Evolutionary conservation across 92 coral and sea anemone genomes (phyloP).

Genomic region (Bergia puertoricense): DNA sequence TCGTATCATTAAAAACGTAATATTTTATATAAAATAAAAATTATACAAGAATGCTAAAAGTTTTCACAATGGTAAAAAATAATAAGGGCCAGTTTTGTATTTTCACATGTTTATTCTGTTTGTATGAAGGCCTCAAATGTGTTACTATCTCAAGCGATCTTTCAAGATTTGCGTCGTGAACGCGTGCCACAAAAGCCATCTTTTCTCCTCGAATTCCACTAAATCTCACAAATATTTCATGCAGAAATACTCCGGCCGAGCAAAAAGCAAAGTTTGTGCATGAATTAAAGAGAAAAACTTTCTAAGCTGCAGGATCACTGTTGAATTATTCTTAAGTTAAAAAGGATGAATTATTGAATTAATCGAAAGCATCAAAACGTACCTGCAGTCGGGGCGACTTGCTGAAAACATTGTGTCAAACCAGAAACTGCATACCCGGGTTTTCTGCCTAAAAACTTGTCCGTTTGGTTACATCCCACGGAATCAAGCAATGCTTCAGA

Average conservation of each 20-base stretch:
- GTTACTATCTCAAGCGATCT: constrained; percentile 20
- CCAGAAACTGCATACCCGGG: constrained; percentile 34
- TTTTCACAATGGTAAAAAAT: not conserved
- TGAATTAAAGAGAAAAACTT: not conserved
- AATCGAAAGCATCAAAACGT: constrained; percentile 2
- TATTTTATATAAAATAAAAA: constrained; percentile 10
- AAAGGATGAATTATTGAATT: constrained; percentile 36
- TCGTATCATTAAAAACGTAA: not conserved
- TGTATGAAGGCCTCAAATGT: constrained; percentile 31
- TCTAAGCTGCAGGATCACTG: constrained; percentile 25
- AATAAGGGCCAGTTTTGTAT: not conserved
- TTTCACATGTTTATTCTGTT: constrained; percentile 10
- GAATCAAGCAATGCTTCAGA: constrained; percentile 36
- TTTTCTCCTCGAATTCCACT: constrained; percentile 2
- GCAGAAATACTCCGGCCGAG: not conserved
- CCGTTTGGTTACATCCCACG: constrained; percentile 28
- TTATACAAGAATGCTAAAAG: not conserved
- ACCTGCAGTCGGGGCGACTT: constrained; percentile 36
- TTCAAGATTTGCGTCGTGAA: not conserved
- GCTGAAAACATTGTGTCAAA: constrained; percentile 22
- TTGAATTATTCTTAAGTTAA: constrained; percentile 8
- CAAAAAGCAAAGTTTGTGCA: not conserved
- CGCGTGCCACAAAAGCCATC: constrained; percentile 2
- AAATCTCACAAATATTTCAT: not conserved
- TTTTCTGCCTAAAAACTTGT: constrained; percentile 32